Evolutionary conservation across 2,797 vertebrate genomes (phyloP).

Genomic region (Smutsia temminckii): DNA sequence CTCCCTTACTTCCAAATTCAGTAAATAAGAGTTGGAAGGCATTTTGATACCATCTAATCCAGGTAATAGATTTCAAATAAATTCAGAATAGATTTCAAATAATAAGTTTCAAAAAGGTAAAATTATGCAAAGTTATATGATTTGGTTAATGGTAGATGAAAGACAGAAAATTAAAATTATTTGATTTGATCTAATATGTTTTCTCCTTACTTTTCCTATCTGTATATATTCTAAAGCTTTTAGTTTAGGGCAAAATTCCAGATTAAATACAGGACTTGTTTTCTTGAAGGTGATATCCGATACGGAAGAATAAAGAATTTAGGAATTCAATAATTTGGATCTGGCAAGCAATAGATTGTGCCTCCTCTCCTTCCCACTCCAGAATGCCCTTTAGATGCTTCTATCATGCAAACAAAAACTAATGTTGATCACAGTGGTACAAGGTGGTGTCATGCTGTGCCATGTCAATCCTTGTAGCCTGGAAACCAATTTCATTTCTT

Average conservation of each 20-base stretch:
- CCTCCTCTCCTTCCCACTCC: not conserved
- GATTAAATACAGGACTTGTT: not conserved
- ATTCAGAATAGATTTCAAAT: too few species aligned
- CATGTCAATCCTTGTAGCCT: not conserved
- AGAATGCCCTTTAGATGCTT: not conserved
- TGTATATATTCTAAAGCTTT: not conserved
- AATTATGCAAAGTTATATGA: not conserved
- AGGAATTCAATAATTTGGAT: not conserved
- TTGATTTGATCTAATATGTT: not conserved
- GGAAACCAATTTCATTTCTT: not conserved
- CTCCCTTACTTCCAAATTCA: not conserved
- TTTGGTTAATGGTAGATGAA: not conserved
- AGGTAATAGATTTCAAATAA: not conserved
- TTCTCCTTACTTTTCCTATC: not conserved
- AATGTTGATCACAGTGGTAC: not conserved
- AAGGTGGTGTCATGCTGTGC: not conserved
- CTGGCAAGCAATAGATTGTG: not conserved
- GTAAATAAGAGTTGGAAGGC: not conserved
- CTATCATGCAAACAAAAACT: not conserved
- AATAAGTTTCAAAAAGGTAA: not conserved
- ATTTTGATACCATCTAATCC: not conserved
- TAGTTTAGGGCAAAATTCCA: not conserved
- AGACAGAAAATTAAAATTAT: not conserved
- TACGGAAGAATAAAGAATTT: not conserved
- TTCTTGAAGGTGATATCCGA: not conserved